These are phyloP conservation scores for Napeogenes sylphis DNA, from an alignment of 2,888 invertebrate genomes.

Conservation along the genomic window DNA sequence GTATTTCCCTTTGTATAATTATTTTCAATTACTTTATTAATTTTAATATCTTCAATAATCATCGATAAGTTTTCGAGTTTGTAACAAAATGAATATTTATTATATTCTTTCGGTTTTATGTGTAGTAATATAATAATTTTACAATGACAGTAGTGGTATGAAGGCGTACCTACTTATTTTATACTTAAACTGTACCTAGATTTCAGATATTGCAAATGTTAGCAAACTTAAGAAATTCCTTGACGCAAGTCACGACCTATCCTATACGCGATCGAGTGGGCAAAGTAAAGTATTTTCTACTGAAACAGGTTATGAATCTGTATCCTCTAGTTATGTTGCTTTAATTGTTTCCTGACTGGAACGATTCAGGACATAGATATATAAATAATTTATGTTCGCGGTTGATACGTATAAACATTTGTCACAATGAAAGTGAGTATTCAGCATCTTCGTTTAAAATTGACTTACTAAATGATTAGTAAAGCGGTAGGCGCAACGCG, in stretches of 20 bases:
- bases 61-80: no score
- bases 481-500: conserved; percentile 37
- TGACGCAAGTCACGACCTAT: conserved; percentile 29
- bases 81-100: no score
- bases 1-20: not conserved
- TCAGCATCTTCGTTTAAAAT: conserved; percentile 29
- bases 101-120: no score
- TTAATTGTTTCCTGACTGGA: not conserved
- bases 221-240: conserved; percentile 26
- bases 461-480: conserved; percentile 35
- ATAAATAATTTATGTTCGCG: not conserved
- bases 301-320: conserved; percentile 24
- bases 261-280: conserved; percentile 23
- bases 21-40: no score
- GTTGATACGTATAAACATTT: conserved; percentile 13
- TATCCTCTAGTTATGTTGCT: conserved; percentile 9
- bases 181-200: conserved; percentile 1
- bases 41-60: no score
- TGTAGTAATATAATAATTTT: no score
- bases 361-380: not conserved
- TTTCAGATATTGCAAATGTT: conserved; percentile 20
- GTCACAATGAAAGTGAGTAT: conserved; percentile 22
- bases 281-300: conserved; percentile 21
- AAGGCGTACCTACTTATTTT: not conserved
- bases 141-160: not conserved